These are phyloP conservation scores for Caenorhabditis macrosperma DNA, from an alignment of 2,888 invertebrate genomes.

Conservation along the genomic window DNA sequence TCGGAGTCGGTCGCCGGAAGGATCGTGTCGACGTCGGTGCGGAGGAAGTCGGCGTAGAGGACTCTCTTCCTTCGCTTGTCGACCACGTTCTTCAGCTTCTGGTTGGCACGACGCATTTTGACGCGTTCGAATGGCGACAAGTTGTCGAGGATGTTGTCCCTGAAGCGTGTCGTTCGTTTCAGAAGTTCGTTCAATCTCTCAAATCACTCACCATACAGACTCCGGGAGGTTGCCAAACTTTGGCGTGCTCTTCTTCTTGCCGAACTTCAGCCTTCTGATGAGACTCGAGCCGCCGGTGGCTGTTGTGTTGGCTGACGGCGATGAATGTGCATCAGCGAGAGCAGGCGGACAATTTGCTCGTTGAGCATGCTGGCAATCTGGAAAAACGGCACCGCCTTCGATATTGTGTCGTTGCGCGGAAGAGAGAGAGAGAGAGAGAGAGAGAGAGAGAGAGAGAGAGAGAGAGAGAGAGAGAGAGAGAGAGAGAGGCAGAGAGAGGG, in stretches of 20 bases:
- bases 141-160: constrained; percentile 62
- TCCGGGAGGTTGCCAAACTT: constrained; percentile 56
- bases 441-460: no score
- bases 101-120: constrained; percentile 61
- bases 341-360: constrained; percentile 54
- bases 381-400: constrained; percentile 26
- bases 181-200: no score
- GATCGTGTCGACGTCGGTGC: constrained; percentile 60
- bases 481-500: no score
- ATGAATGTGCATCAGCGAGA: constrained; percentile 58
- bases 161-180: no score
- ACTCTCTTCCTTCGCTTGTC: constrained; percentile 53
- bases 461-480: no score
- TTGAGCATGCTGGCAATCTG: constrained; percentile 58
- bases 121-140: constrained; percentile 61
- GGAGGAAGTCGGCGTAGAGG: constrained; percentile 62
- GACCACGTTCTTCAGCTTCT: constrained; percentile 56
- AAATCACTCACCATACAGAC: constrained; percentile 53
- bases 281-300: constrained; percentile 16
- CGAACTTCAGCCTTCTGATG: constrained; percentile 41
- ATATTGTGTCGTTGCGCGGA: no score
- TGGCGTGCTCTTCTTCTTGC: constrained; percentile 44
- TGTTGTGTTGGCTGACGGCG: constrained; percentile 27
- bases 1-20: constrained; percentile 41
- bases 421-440: no score